A percentile compares a stretch with the other conserved stretches of the same genome.
Evolutionary conservation across 2,113 vertebrate species (phyloP).

Genomic region (Cyanoramphus novaezelandiae): DNA sequence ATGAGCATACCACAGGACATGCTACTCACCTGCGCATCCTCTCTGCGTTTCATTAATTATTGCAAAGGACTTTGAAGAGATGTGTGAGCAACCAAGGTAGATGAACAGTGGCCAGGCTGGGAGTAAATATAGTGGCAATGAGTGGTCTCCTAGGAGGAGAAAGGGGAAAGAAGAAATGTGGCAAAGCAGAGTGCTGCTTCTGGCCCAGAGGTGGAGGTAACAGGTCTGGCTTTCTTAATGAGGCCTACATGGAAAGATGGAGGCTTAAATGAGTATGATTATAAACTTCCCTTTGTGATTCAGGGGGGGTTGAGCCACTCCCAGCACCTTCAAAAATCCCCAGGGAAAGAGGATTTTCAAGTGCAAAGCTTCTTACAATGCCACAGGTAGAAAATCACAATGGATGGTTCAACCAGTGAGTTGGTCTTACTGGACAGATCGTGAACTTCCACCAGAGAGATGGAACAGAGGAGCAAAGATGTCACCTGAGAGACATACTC

Average conservation of each 20-base stretch:
- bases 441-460: background rate
- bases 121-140: background rate
- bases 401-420: background rate
- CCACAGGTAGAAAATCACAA: background rate
- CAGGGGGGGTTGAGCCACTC: background rate
- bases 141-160: rapidly evolving
- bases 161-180: background rate
- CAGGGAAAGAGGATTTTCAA: background rate
- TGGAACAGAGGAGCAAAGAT: background rate
- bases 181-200: background rate
- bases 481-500: background rate
- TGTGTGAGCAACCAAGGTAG: background rate
- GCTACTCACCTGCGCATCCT: rapidly evolving
- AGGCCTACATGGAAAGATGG: background rate
- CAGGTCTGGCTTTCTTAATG: background rate
- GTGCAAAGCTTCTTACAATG: background rate
- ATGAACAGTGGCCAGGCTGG: background rate
- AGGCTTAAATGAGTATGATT: background rate
- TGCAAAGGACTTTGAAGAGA: background rate
- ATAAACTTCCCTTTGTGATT: background rate
- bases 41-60: background rate
- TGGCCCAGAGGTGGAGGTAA: background rate
- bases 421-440: background rate
- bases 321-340: background rate
- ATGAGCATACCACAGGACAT: rapidly evolving